A percentile compares a stretch with the other conserved stretches of the same genome.
Conservation (phyloP, 2,797 vertebrate genomes). For the Argyrosomus regius region DNA sequence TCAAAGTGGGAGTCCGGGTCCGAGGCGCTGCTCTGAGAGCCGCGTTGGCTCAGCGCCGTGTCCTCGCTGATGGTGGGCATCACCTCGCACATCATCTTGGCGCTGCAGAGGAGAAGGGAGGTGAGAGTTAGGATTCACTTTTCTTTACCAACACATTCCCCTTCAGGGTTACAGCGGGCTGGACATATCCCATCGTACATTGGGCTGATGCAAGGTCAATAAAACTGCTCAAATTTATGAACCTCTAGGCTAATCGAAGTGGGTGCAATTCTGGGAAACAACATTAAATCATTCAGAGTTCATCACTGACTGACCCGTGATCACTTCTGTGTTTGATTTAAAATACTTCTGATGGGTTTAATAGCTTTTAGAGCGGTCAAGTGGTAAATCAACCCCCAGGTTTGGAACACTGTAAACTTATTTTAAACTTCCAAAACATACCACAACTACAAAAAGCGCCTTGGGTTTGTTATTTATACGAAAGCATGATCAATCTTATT, state of each 20-base stretch:
- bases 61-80: slow-evolving; percentile 99
- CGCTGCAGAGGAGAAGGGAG: slow-evolving; percentile 65
- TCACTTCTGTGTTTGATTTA: not conserved
- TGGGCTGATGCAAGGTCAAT: not conserved
- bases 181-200: not conserved
- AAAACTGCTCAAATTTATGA: not conserved
- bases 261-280: not conserved
- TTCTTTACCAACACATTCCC: not conserved
- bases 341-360: not conserved
- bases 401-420: too few species aligned
- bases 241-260: not conserved
- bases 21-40: slow-evolving; percentile 95
- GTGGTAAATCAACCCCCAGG: too few species aligned
- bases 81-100: slow-evolving; percentile 98
- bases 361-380: not conserved
- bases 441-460: not conserved
- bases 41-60: slow-evolving; percentile 96
- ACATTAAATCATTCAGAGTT: not conserved
- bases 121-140: not conserved
- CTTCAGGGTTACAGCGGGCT: not conserved
- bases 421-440: not conserved
- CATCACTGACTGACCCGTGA: not conserved
- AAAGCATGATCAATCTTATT: not conserved
- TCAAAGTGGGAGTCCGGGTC: slow-evolving; percentile 99
- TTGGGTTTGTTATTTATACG: not conserved